phyloP scores from a whole-genome alignment of 2,797 vertebrate genomes.

The Leuciscus waleckii region DNA sequence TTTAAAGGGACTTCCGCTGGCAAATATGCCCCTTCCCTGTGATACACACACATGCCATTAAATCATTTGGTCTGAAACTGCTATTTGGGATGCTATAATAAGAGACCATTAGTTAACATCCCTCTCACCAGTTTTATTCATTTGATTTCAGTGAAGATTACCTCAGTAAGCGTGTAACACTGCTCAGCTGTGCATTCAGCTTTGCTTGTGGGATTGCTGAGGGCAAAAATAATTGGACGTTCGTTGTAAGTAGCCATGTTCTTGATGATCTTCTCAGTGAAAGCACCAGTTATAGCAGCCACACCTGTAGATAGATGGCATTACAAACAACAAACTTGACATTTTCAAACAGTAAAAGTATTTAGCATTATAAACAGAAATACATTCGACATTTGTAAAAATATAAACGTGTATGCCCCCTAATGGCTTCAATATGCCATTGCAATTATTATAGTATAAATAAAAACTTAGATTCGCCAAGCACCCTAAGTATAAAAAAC shows the following conservation, averaged over 20 bases:
- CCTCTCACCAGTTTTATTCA: background rate
- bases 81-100: background rate
- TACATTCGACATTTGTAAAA: background rate
- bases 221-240: conserved; percentile 93
- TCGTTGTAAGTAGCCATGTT: conserved; percentile 94
- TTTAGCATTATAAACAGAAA: conserved; percentile 6
- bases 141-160: conserved; percentile 60
- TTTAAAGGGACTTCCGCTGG: conserved; percentile 93
- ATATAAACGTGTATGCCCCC: background rate
- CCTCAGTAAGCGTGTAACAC: conserved; percentile 94
- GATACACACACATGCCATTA: conserved; percentile 10
- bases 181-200: conserved; percentile 97
- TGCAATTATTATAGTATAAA: background rate
- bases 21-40: conserved; percentile 94
- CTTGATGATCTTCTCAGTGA: conserved; percentile 92
- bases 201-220: conserved; percentile 98
- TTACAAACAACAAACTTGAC: background rate
- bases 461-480: background rate
- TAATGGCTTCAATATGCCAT: background rate
- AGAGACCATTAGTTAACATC: background rate
- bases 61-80: background rate
- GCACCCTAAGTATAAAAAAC: background rate
- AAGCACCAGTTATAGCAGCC: conserved; percentile 91
- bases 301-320: conserved; percentile 81
- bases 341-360: background rate